Base-by-base conservation (phyloP, 2,888 invertebrate genomes). In the Ophion costatus region DNA sequence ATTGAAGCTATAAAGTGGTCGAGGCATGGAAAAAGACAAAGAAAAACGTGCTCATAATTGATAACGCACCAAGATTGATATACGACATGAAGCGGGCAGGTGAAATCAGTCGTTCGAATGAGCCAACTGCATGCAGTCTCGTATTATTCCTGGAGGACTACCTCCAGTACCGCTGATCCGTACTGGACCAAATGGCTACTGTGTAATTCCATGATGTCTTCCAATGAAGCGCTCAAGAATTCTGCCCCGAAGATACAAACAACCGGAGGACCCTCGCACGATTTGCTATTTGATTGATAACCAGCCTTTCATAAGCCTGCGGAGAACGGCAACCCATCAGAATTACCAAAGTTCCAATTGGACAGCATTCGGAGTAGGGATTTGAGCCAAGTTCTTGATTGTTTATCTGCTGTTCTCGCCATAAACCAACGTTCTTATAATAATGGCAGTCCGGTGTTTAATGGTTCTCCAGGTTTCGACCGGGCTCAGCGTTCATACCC, bases 1-100 rank as follows among this genome's bases (percentile, higher is more conserved):
- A 84, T 70, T 79, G 75, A 74, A 69, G 77, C 80, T 22, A 69
- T 80, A 82, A 76, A 75, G 66, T 69, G 61, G 63, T 70, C 63
- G 77, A 71, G 73, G 69, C 80, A 67, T 63, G 59, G 56, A 77
- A 70, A 78, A 73, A 66, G 71, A 78, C 64, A 20, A 64, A 42
- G 59, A 69, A 69, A 75, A 63, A 80, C 75, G 66, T 59, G 76
- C 80, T 73, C 67, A 51, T 83, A 80, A 85, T 80, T 80, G 85
- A 85, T 80, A 82, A 82, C 73, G 80, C 57, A 33, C 63, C 51
- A 76, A 63, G 82, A 82, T 85, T 85, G 82, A 85, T 80, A 85
- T 80, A 85, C 82, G 80, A 77, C 63, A 51, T 57, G 42, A 22
- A 73, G 59, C 59, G 57, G 22, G 20, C 38, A 17, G 22, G 67